Evolutionary conservation across 2,888 invertebrate genomes (phyloP), one percentile per base, ranked within the genome.

Genomic region (Strigamia transsilvanica): DNA sequence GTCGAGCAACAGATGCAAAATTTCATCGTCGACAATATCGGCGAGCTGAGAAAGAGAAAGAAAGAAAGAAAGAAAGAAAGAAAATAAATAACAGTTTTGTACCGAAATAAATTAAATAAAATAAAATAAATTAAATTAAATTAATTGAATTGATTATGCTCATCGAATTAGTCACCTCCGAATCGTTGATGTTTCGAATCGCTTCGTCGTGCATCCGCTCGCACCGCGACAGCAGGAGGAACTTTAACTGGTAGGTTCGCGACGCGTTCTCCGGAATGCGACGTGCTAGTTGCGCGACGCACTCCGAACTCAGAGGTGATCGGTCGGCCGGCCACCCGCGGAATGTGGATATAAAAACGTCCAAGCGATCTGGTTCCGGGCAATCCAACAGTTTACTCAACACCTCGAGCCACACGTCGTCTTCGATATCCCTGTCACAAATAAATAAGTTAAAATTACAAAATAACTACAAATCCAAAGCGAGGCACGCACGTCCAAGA

Each of bases 341-440:
- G 10, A 78, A 38, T 10, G 23, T n/a, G n/a, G 78, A 41, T n/a
- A 80, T 12, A 15, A 41, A 38, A 42, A 18, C 13, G 41, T 80
- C 80, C 13, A 42, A 7, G 2, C 12, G n/a, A 13, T 80, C 42
- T 6, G 12, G 4, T 21, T 80, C 41, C 15, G 38, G 38, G 42
- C 80, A 80, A n/a, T 79, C 21, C 41, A 83, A 56, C 21, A 83
- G 27, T 2, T 38, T 27, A 10, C 18, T n/a, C 42, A 83, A 27
- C 7, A 83, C 15, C 41, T 61, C 23, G 42, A 15, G 79, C 83
- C 81, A 83, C 9, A 41, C 41, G 61, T 82, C 79, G 27, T 82
- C 66, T 56, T 18, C 42, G 32, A 38, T 23, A 73, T 42, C 0
- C 34, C 82, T 82, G 21, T 32, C 4, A 1, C 27, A 80, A 80